Conservation (phyloP, 2,113 vertebrate species). For the Aspiorhynchus laticeps region DNA sequence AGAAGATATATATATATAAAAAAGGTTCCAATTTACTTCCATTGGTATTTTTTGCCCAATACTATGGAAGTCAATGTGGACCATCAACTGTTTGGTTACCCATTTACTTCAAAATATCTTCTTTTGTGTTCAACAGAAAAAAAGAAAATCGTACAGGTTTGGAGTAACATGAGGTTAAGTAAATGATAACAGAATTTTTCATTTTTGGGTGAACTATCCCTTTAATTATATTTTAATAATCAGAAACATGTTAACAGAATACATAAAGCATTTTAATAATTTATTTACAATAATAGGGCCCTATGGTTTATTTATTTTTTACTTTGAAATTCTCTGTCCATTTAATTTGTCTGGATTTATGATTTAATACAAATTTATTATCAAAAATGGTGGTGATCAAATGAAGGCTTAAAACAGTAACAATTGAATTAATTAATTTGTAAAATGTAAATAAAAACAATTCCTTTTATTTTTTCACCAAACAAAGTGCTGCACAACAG, state of each 20-base stretch:
- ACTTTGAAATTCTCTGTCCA: neutral
- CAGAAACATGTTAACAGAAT: neutral
- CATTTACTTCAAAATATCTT: too few species aligned
- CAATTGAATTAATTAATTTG: neutral
- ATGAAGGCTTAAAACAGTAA: neutral
- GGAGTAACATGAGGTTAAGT: too few species aligned
- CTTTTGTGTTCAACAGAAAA: too few species aligned
- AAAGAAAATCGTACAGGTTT: too few species aligned
- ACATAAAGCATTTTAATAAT: neutral
- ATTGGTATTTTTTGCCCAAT: too few species aligned
- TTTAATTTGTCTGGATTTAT: neutral
- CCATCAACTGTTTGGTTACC: too few species aligned
- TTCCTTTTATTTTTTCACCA: neutral
- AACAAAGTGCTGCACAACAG: neutral
- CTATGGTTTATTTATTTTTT: neutral
- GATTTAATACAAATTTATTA: neutral
- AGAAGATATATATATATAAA: too few species aligned
- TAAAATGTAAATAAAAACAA: too few species aligned
- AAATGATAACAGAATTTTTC: too few species aligned
- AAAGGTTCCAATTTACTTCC: too few species aligned
- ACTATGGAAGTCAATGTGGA: too few species aligned
- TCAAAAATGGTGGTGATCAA: neutral
- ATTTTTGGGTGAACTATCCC: too few species aligned
- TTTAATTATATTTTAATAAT: neutral
- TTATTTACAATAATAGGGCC: neutral